Conservation (phyloP, 2,113 vertebrate genomes). For the Equus przewalskii region DNA sequence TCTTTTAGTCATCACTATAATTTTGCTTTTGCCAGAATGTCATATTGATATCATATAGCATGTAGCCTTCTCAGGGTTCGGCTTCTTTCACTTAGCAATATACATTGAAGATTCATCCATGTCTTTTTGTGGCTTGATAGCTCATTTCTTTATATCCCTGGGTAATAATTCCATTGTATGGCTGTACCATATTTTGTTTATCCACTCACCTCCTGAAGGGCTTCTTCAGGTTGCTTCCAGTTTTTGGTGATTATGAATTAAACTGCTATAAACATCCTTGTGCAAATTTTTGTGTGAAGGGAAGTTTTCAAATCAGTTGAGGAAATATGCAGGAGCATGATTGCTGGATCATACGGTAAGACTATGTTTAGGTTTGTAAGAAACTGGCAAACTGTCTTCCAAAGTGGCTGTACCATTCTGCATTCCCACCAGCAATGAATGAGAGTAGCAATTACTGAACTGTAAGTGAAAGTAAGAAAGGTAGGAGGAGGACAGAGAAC, state of each 20-base stretch:
- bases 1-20: not conserved
- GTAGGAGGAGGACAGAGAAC: not conserved
- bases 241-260: not conserved
- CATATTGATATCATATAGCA: not conserved
- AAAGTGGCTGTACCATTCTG: not conserved
- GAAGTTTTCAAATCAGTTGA: constrained; percentile 24
- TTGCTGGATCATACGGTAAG: not conserved
- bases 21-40: not conserved
- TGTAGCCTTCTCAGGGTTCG: not conserved
- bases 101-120: not conserved
- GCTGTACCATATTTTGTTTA: not conserved
- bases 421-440: not conserved
- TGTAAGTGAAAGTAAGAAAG: not conserved
- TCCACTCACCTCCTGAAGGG: not conserved
- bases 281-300: not conserved
- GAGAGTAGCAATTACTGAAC: not conserved
- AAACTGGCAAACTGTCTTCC: not conserved
- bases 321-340: not conserved
- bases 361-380: not conserved
- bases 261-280: not conserved
- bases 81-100: not conserved
- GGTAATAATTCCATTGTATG: not conserved
- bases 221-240: not conserved
- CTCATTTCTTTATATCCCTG: not conserved
- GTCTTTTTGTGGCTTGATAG: not conserved